Percentiles rank a stretch among this genome's conserved stretches.
These are phyloP conservation scores for Eupithecia dodoneata DNA, from an alignment of 2,888 invertebrate species.

Conservation along the genomic window DNA sequence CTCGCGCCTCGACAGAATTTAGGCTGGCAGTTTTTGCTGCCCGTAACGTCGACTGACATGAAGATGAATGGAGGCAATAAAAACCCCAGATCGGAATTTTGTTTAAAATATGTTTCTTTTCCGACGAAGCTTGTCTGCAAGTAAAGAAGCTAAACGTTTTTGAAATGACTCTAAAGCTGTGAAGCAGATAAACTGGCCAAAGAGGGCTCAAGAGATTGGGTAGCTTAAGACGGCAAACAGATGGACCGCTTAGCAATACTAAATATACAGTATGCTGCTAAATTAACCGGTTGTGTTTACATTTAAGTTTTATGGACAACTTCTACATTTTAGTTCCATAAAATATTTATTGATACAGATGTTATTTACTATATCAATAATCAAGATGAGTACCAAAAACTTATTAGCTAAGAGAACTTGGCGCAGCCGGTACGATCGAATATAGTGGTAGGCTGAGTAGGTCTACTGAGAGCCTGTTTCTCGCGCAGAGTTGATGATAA, in stretches of 20 bases:
- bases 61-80: constrained; percentile 35
- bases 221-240: constrained; percentile 35
- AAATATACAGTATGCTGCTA: constrained; percentile 28
- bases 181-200: constrained; percentile 31
- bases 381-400: background rate
- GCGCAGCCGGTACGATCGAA: constrained; percentile 78
- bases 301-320: constrained; percentile 13
- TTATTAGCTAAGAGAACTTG: constrained; percentile 8
- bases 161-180: constrained; percentile 20
- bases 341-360: background rate
- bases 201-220: constrained; percentile 31
- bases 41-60: constrained; percentile 27
- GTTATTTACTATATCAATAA: background rate
- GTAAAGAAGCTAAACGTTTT: constrained; percentile 24
- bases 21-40: constrained; percentile 32
- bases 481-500: too few species aligned
- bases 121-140: constrained; percentile 18
- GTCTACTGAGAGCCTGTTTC: too few species aligned
- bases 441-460: too few species aligned
- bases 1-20: constrained; percentile 25
- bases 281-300: constrained; percentile 15
- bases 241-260: constrained; percentile 19
- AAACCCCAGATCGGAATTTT: constrained; percentile 24
- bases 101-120: constrained; percentile 26
- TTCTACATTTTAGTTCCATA: background rate